Base-by-base conservation (phyloP, 2,797 vertebrate genomes). In the Luscinia megarhynchos region DNA sequence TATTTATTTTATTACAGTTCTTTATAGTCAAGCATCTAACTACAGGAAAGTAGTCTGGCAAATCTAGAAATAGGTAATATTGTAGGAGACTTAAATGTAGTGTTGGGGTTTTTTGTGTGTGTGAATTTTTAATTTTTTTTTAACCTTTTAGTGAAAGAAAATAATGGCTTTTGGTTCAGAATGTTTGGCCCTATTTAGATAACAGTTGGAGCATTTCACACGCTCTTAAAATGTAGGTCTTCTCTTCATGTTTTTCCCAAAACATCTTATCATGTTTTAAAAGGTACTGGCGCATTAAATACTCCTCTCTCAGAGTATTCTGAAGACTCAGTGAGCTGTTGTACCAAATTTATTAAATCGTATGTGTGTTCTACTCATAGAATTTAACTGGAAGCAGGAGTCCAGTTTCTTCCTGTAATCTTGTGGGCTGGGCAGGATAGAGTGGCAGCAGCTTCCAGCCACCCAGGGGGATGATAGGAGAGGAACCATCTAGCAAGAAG, bases 1-100 rank as follows among this genome's bases (percentile, higher is more conserved):
- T 98, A 98, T 98, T 98, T 98, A 98, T 98, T 98, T 98, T 97
- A 95, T 95, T 96, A 90, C 95, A 70, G 92, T 96, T 97, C 97
- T 97, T 98, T 97, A 75, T 97, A 98, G 97, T 97, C 94, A 85
- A 96, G 94, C 96, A 97, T 97, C 91, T 97, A 96, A 97, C 89
- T 96, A 96, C 79, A 94, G 90, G 84, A 97, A 96, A 83, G 83
- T 92, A 95, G 93, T 95, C 84, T 94, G 95, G 84, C 95, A 96
- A 97, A 95, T 87, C 96, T 97, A 98, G 96, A 89, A 95, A 90
- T 97, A 97, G 92, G n/a, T 91, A 55, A 84, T 91, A 62, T n/a
- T 50, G 77, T 96, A 96, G 91, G 74, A 95, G 62, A 91, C 74
- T 88, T 95, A 84, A 94, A 91, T 94, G 93, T 96, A 96, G 90